phyloP scores from a whole-genome alignment of 2,888 invertebrate species.

The Cotesia congregata region DNA sequence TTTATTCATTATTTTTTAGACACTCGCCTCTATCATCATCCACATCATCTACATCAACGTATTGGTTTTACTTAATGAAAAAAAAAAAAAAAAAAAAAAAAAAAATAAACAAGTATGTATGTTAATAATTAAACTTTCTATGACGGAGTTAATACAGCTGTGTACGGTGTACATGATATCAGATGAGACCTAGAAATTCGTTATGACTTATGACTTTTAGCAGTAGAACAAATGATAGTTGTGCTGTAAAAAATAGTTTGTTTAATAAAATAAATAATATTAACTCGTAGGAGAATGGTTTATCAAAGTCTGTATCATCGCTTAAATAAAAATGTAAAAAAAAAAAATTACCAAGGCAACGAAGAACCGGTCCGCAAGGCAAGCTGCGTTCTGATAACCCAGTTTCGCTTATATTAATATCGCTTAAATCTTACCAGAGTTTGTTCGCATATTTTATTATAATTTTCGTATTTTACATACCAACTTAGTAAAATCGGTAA shows the following conservation, averaged over 20 bases:
- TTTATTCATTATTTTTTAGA: too few relatives aligned
- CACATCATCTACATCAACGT: neutral
- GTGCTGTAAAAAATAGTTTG: neutral
- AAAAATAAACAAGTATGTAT: neutral
- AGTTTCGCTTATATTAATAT: constrained; percentile 60
- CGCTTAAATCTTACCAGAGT: constrained; percentile 58
- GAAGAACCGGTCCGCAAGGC: constrained; percentile 63
- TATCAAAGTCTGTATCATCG: constrained; percentile 23
- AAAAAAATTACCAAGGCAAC: constrained; percentile 47
- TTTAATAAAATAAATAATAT: neutral
- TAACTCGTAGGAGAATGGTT: constrained; percentile 43
- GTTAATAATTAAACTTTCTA: constrained; percentile 1
- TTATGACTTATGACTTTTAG: neutral
- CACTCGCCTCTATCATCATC: too few relatives aligned
- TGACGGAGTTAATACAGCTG: neutral
- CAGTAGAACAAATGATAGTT: neutral
- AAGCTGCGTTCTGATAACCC: constrained; percentile 67
- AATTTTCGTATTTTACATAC: neutral
- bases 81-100: neutral
- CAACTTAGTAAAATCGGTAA: neutral
- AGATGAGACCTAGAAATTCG: neutral
- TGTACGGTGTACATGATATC: neutral
- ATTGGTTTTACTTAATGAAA: neutral
- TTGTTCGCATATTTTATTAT: constrained; percentile 18
- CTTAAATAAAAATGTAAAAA: constrained; percentile 32